Evolutionary conservation across 2,797 vertebrate species (phyloP).

Genomic region (Artibeus jamaicensis): DNA sequence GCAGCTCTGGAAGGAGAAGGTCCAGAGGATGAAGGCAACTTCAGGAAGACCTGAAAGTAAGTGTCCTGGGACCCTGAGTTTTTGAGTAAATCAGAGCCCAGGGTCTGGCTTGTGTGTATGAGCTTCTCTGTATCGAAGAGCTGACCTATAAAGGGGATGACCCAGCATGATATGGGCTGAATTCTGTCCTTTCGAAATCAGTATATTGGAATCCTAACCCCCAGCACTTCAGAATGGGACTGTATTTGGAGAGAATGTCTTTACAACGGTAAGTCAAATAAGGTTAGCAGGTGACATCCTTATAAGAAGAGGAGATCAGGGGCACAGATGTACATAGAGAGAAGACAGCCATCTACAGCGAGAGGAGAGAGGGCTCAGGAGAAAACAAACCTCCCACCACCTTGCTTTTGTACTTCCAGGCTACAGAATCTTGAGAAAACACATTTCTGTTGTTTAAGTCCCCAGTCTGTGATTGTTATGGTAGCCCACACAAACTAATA

Average conservation of each 20-base stretch:
- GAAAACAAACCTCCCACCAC: fast-evolving
- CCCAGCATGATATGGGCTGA: not conserved
- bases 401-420: no score
- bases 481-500: not conserved
- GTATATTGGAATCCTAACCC: not conserved
- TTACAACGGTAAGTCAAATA: not conserved
- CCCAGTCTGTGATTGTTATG: no score
- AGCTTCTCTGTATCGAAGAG: not conserved
- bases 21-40: no score
- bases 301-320: not conserved
- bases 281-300: not conserved
- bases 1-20: not conserved
- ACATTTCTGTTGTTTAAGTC: fast-evolving
- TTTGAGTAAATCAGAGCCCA: not conserved
- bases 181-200: not conserved
- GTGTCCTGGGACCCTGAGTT: no score
- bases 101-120: fast-evolving
- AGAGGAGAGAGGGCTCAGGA: not conserved
- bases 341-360: fast-evolving
- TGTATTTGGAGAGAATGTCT: not conserved
- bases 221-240: not conserved
- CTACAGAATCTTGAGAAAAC: not conserved
- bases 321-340: not conserved
- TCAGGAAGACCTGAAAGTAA: not conserved
- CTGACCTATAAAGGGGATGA: no score